phyloP scores from a whole-genome alignment of 2,797 vertebrate genomes.

The Cirrhinus mrigala region DNA sequence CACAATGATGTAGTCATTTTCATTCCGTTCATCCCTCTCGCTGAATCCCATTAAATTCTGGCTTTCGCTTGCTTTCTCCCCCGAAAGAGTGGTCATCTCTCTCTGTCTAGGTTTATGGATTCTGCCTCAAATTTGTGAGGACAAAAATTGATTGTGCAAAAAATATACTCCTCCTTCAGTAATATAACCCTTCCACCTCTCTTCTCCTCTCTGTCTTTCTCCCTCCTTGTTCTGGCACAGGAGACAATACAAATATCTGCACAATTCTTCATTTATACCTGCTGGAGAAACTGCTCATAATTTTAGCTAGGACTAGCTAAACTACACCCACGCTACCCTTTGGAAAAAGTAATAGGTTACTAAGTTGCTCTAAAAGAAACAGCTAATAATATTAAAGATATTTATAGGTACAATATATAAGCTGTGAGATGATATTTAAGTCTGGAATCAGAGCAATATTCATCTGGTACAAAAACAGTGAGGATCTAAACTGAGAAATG shows the following conservation, averaged over 20 bases:
- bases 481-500: not conserved
- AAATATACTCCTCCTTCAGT: conserved; percentile 40
- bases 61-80: conserved; percentile 32
- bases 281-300: not conserved
- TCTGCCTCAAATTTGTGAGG: conserved; percentile 50
- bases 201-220: conserved; percentile 21
- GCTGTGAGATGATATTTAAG: not conserved
- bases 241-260: conserved; percentile 18
- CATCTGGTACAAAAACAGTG: not conserved
- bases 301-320: not conserved
- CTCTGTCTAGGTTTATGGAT: conserved; percentile 50
- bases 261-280: conserved; percentile 6
- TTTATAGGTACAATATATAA: not conserved
- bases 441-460: not conserved
- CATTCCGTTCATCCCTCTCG: conserved; percentile 41
- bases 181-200: conserved; percentile 31
- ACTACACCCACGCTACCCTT: not conserved
- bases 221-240: not conserved
- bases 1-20: conserved; percentile 52
- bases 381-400: not conserved
- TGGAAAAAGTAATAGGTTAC: not conserved
- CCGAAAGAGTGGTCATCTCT: conserved; percentile 39
- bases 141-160: conserved; percentile 53
- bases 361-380: not conserved
- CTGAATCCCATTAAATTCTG: conserved; percentile 45